A percentile compares a stretch with the other conserved stretches of the same genome.
These are phyloP conservation scores for Xanthorhoe spadicearia DNA, from an alignment of 2,888 invertebrate species.

Conservation along the genomic window DNA sequence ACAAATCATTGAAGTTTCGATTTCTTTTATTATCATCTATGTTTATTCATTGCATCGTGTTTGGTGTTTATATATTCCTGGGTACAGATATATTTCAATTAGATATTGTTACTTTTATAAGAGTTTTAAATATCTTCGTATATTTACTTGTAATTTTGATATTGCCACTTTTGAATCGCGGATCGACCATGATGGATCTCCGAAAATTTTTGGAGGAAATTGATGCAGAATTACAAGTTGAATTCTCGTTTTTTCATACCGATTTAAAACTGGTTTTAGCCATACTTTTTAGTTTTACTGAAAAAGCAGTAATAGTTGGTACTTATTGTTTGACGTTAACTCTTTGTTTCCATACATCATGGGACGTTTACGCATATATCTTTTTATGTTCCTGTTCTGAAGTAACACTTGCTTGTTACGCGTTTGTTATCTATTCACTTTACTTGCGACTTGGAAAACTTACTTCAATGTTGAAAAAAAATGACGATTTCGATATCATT, in stretches of 20 bases:
- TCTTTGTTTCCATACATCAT: background rate
- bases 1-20: background rate
- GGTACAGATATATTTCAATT: background rate
- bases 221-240: background rate
- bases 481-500: background rate
- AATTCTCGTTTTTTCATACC: background rate
- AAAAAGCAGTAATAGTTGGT: too few relatives aligned
- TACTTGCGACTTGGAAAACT: constrained; percentile 4
- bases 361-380: background rate
- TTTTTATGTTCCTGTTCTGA: background rate
- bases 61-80: background rate
- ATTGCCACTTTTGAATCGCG: background rate
- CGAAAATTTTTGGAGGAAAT: background rate
- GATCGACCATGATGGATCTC: background rate
- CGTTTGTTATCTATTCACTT: constrained; percentile 5
- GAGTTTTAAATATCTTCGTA: background rate
- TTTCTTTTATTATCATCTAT: background rate
- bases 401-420: background rate
- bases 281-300: background rate
- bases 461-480: background rate
- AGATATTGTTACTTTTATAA: too few relatives aligned
- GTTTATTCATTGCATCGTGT: background rate
- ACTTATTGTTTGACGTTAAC: too few relatives aligned
- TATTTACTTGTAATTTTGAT: background rate
- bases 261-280: background rate